Evolutionary conservation across 2,113 vertebrate genomes (phyloP).

Genomic region (Sander vitreus): DNA sequence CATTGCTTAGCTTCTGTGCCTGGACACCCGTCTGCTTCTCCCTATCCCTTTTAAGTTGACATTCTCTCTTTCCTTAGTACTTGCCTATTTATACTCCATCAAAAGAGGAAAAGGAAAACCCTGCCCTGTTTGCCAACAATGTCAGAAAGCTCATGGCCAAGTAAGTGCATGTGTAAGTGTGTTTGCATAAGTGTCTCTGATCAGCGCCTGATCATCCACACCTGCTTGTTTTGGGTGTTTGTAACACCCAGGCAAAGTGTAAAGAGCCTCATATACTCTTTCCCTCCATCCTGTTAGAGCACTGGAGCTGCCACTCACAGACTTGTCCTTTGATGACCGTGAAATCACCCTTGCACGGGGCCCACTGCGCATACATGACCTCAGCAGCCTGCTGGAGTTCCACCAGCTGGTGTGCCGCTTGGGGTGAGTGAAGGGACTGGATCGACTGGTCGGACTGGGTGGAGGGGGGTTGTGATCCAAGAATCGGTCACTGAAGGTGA

Average conservation of each 20-base stretch:
- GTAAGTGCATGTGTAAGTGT: constrained; percentile 76
- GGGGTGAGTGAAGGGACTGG: constrained; percentile 84
- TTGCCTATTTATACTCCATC: constrained; percentile 93
- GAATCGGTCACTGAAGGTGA: not conserved
- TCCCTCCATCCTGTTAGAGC: constrained; percentile 83
- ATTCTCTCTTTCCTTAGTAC: constrained; percentile 82
- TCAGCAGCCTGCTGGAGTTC: constrained; percentile 91
- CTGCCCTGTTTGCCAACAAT: constrained; percentile 91
- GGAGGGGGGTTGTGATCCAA: not conserved
- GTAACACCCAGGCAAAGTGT: not conserved
- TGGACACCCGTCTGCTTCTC: too few species aligned
- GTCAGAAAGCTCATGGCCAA: constrained; percentile 94
- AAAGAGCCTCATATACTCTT: not conserved
- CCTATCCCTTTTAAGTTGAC: not conserved
- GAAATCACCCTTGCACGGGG: constrained; percentile 91
- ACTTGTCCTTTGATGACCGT: constrained; percentile 94
- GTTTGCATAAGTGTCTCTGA: not conserved
- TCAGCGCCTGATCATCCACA: not conserved
- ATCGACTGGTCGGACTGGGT: constrained; percentile 35
- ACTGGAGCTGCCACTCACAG: constrained; percentile 88
- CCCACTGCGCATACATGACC: constrained; percentile 87
- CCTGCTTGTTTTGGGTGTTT: not conserved
- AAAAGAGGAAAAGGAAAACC: constrained; percentile 90
- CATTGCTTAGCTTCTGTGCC: too few species aligned
- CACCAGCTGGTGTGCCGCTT: constrained; percentile 89